Base-by-base conservation (phyloP, 2,797 vertebrate species). In the Chaenodraco wilsoni region DNA sequence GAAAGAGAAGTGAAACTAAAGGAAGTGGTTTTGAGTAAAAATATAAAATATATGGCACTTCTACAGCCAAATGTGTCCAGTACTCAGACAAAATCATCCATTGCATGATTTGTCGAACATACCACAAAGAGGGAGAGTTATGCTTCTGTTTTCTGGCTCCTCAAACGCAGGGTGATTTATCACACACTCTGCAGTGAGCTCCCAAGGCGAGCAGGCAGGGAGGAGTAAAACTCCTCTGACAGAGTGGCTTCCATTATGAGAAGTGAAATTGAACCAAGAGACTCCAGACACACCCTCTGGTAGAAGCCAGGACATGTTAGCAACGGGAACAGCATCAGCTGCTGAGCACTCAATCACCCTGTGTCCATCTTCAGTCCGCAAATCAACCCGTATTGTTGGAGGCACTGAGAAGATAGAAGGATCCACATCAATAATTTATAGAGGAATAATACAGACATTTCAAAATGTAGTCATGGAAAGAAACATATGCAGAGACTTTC, bases 271-370 rank as follows among this genome's bases (percentile, higher is more conserved):
- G 74, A 87, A 88, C 84, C 82, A 81, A 74, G 80, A 72, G 61
- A 62, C 87, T 72, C 58, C 76, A 61, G 89, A 88, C 73, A 92
- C 82, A 74, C 89, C 89, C 85, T 88, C 78, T 21, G 92, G 91
- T 72, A 91, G 85, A 67, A 87, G 69, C 93, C 93, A 95, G 81
- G 92, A 94, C 69, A 95, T 50, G 62, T 85, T 93, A 82, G 94
- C 93, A 63, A 81, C 88, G 56, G 92, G 93, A 79, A 88, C 70
- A 41, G 87, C 91, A 72, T 88, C 86, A 27, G 79, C 87, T 56
- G 93, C 94, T 51, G 81, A 87, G 82, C 93, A 95, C 86, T 93
- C 88, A 68, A 93, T 82, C 88, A 84, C 65, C 56, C 79, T 57
- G 62, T 44, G 61, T 78, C 85, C 88, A 72, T 65, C 78, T 69